Base-by-base conservation (phyloP, 23 tunicate species). In the Oikopleura dioica region DNA sequence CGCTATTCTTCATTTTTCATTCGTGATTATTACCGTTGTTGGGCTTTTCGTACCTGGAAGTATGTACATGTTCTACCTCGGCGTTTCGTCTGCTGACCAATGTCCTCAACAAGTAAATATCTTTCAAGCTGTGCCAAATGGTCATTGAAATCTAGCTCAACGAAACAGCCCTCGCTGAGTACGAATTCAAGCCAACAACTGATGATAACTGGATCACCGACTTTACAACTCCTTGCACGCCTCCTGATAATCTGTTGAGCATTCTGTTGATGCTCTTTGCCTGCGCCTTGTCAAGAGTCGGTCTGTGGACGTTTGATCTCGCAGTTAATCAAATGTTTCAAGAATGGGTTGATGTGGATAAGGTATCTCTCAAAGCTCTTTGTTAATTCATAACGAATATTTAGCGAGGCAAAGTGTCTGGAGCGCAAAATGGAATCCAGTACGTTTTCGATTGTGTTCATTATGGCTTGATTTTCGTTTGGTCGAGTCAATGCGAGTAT, bases 241-340 rank as follows among this genome's bases (percentile, higher is more conserved):
- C 72, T 24, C 72, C 72, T 31, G 72, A 63, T 12, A 2, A 24
- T 2, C 33, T 63, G 16, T 28, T 63, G 26, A 12, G 30, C 4
- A 63, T 63, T 12, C 2, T 63, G 29, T 24, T 63, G 16, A 63
- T 63, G 72, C 72, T 63, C 5, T 2, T 31, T 21, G 16, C 30
- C 33, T 63, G 72, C 33, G 72, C 72, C 5, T 28, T 63, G 33
- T 63, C 72, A 23, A 23, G 72, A 4, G 16, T 23, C 26, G 72
- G 72, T 31, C 72, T 63, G 4, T 63, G 72, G 72, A 23, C 26
- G 33, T 63, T 63, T 28, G 72, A 63, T 31, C 33, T 63, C 16
- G 29, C 72, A 16, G 72, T 63, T 23, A 63, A 28, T 28, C 72
- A 63, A 63, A 63, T 63, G 72, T 63, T 63, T 28, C 72, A 63